Base-by-base conservation (phyloP, 2,113 vertebrate genomes). In the Poeciliopsis prolifica region DNA sequence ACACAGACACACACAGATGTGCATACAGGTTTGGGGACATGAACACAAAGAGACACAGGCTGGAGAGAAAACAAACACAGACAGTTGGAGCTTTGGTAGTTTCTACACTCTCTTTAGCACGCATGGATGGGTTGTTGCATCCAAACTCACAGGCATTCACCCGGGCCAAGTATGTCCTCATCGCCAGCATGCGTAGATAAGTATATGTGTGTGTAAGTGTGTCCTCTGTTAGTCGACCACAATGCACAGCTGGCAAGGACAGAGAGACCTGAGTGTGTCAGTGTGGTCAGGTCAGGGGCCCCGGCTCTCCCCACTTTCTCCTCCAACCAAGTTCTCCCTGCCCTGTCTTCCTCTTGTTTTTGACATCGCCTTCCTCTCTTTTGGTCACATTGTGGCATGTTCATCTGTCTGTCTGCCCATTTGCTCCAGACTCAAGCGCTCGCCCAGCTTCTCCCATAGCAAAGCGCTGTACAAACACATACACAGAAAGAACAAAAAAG, bases 141-240 rank as follows among this genome's bases (percentile, higher is more conserved):
- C 67, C 83, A 85, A 71, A 79, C 70, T 74, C 75, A 85, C 73
- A 89, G 64, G 68, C 40, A 88, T 24, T 35, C 67, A 51, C 7
- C 61, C n/a, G 72, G 65, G 83, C 90, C 86, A 92, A 94, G 87
- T 92, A 94, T 87, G 93, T 88, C 80, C 92, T 91, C 84, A 90
- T 95, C 91, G 68, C 77, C 87, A 82, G 78, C 87, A 85, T 86
- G 90, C 88, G 90, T 91, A 84, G 86, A 79, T 84, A 92, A 93
- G 85, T 93, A 91, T 92, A 91, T 83, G 81, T 93, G 90, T 92
- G 90, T 71, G 86, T 60, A 83, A 91, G 84, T 79, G 84, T 75
- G 88, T 91, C 87, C 87, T 88, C 86, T 85, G 64, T 31, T 72
- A 77, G 83, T 69, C 2, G 54, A 92, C 86, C 92, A 83, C 94